Conservation (phyloP, 2,113 vertebrate species). For the Carollia perspicillata region DNA sequence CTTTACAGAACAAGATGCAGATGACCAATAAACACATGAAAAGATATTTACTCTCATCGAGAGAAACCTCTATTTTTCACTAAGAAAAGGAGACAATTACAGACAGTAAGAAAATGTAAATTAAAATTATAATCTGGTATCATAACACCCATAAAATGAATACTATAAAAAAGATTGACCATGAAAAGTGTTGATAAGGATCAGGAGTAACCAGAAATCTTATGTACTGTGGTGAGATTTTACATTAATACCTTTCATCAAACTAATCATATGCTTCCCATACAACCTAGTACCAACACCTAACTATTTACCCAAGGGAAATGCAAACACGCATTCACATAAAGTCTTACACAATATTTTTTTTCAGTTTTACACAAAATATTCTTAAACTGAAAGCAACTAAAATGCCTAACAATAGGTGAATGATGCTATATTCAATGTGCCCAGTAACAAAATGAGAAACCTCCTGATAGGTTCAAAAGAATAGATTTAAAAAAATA, state of each 20-base stretch:
- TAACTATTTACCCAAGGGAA: neutral
- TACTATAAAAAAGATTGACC: neutral
- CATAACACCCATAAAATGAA: neutral
- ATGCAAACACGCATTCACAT: neutral
- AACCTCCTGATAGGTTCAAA: neutral
- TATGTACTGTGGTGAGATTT: neutral
- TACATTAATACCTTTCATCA: neutral
- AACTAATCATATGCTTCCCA: neutral
- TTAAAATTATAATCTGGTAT: neutral
- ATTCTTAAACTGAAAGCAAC: neutral
- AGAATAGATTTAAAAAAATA: neutral
- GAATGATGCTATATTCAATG: neutral
- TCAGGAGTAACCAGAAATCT: neutral
- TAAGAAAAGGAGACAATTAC: neutral
- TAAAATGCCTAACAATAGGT: neutral
- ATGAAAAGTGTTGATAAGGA: neutral
- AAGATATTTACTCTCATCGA: neutral
- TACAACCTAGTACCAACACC: neutral
- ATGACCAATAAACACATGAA: neutral
- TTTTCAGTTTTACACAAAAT: neutral
- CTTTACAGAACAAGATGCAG: neutral
- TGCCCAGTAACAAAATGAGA: neutral
- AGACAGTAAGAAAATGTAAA: neutral
- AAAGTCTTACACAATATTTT: neutral
- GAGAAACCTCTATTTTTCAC: neutral